A percentile compares a stretch with the other conserved stretches of the same genome.
These are phyloP conservation scores for Heliconius hortense DNA, from an alignment of 2,888 invertebrate genomes.

Conservation along the genomic window DNA sequence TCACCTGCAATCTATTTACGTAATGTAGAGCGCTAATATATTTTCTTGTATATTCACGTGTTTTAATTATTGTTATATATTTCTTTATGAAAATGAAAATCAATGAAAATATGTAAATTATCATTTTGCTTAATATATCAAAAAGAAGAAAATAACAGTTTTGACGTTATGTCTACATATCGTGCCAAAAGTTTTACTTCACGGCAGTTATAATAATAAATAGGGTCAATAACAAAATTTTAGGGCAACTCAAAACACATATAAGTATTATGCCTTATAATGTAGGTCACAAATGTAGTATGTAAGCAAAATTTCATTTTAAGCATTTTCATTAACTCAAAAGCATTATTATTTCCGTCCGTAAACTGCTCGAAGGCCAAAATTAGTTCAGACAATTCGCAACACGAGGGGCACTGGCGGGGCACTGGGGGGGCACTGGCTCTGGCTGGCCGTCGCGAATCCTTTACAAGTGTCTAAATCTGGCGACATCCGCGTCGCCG, in stretches of 20 bases:
- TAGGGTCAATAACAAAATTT: neutral
- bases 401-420: conserved; percentile 51
- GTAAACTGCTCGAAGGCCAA: conserved; percentile 51
- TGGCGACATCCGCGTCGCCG: conserved; percentile 65
- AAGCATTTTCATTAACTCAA: conserved; percentile 7
- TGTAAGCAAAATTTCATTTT: neutral
- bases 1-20: conserved; percentile 57
- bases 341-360: conserved; percentile 45
- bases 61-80: neutral
- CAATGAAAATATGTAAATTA: neutral
- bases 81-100: neutral
- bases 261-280: neutral
- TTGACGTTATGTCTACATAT: no score
- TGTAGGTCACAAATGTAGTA: neutral
- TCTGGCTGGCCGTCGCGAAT: conserved; percentile 45
- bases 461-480: conserved; percentile 60
- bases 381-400: conserved; percentile 67
- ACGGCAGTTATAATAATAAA: neutral
- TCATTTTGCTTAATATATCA: neutral
- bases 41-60: neutral
- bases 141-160: no score
- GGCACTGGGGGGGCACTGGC: no score
- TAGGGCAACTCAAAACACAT: neutral
- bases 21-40: conserved; percentile 23
- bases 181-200: no score